These are phyloP conservation scores for Illadopsis cleaveri DNA, from an alignment of 2,113 vertebrate genomes.

Conservation along the genomic window DNA sequence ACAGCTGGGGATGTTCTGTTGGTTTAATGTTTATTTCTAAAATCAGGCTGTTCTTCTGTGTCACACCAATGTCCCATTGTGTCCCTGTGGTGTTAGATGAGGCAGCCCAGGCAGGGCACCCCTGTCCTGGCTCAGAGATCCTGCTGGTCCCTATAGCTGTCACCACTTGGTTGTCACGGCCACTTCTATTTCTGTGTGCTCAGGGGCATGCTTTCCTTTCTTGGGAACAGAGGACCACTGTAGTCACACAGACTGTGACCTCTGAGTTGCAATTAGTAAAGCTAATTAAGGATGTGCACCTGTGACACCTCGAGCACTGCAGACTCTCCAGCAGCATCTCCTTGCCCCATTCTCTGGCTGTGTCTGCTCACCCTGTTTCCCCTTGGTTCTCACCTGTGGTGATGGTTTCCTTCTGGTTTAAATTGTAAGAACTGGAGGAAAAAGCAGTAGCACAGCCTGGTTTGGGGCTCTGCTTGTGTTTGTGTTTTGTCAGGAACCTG, in stretches of 20 bases:
- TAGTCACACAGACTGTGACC: not conserved
- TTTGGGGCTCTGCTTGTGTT: not conserved
- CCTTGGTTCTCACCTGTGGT: rapidly evolving
- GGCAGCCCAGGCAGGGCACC: not conserved
- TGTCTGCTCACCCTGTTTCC: not conserved
- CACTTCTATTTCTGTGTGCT: rapidly evolving
- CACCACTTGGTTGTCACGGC: rapidly evolving
- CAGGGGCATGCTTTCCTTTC: not conserved
- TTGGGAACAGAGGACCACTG: not conserved
- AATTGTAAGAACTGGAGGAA: not conserved
- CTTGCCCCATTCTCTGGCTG: rapidly evolving
- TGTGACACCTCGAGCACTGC: rapidly evolving
- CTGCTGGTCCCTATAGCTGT: not conserved
- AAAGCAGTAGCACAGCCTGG: not conserved
- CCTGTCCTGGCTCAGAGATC: not conserved
- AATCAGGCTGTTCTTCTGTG: not conserved
- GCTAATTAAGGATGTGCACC: not conserved
- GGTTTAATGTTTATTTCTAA: not conserved
- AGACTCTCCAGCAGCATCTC: not conserved
- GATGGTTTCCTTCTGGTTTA: not conserved
- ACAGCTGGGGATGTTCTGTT: not conserved
- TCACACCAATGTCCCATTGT: rapidly evolving
- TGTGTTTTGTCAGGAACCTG: not conserved
- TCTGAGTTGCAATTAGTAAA: not conserved
- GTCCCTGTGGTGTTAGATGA: not conserved